Percentiles rank a stretch among this genome's conserved stretches.
Evolutionary conservation across 2,888 invertebrate species (phyloP).

Genomic region (Callimorpha dominula): DNA sequence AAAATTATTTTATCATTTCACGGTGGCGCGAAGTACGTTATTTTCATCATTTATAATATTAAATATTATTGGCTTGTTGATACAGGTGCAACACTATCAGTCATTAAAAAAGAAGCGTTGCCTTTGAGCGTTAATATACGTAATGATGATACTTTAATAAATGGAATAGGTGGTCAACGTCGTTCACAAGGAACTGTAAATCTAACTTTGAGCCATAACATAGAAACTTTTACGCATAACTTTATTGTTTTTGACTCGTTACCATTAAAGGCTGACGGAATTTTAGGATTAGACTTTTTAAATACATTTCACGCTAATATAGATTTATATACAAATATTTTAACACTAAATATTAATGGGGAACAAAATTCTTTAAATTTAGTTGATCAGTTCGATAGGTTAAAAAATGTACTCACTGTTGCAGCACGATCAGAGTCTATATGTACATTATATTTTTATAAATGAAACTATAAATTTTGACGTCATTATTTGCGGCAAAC

Average conservation of each 20-base stretch:
- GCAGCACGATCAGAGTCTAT: conserved; percentile 12
- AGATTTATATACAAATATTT: neutral
- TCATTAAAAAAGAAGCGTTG: too few relatives aligned
- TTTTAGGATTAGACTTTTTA: conserved; percentile 7
- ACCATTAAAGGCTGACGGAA: conserved; percentile 6
- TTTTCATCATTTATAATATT: neutral
- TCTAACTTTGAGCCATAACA: neutral
- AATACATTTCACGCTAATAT: neutral
- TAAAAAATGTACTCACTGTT: neutral
- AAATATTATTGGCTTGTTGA: too few relatives aligned
- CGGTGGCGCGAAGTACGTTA: neutral
- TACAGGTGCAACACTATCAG: too few relatives aligned
- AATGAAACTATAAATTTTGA: neutral
- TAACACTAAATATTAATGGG: neutral
- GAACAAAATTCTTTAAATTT: neutral
- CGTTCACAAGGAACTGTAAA: neutral
- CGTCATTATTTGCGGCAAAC: too few relatives aligned
- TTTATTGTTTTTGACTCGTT: conserved; percentile 5
- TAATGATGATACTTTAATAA: too few relatives aligned
- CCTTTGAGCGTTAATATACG: too few relatives aligned
- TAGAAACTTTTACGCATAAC: neutral
- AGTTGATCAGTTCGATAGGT: neutral
- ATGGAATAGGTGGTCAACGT: too few relatives aligned
- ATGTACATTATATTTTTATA: neutral
- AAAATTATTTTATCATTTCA: neutral